A percentile compares a stretch with the other conserved stretches of the same genome.
These are phyloP conservation scores for Ornithoptera priamus DNA, from an alignment of 2,888 invertebrate genomes.

Conservation along the genomic window DNA sequence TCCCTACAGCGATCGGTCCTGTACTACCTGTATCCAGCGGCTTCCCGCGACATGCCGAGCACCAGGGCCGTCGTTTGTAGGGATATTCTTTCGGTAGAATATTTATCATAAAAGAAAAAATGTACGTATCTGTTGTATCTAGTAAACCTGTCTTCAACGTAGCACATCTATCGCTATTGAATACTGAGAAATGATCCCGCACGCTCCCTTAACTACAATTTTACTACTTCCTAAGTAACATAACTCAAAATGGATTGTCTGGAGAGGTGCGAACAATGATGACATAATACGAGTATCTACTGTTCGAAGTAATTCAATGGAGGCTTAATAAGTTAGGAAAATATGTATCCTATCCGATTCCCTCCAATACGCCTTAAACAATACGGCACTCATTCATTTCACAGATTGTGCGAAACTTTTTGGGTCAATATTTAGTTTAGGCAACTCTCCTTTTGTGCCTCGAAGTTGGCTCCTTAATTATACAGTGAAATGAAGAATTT, in stretches of 20 bases:
- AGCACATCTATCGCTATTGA: too few relatives aligned
- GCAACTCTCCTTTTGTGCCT: conserved; percentile 30
- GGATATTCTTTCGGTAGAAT: too few relatives aligned
- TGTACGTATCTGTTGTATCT: too few relatives aligned
- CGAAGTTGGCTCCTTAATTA: conserved; percentile 28
- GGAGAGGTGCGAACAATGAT: neutral
- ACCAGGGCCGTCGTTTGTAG: too few relatives aligned
- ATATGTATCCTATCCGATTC: conserved; percentile 17
- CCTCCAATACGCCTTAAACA: conserved; percentile 27
- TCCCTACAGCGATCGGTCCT: too few relatives aligned
- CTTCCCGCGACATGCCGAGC: too few relatives aligned
- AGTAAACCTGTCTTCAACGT: too few relatives aligned
- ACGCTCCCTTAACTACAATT: neutral
- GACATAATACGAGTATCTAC: neutral
- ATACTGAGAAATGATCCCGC: too few relatives aligned
- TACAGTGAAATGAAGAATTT: conserved; percentile 30
- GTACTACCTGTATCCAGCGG: too few relatives aligned
- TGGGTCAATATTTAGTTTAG: conserved; percentile 33
- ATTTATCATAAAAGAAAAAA: too few relatives aligned
- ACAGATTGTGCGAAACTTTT: conserved; percentile 24
- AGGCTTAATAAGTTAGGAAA: conserved; percentile 11
- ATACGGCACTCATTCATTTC: conserved; percentile 22
- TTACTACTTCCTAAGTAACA: neutral
- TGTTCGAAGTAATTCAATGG: neutral
- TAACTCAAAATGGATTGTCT: neutral